Evolutionary conservation across 2,797 vertebrate species (phyloP), one percentile per base, ranked within the genome.

Genomic region (Mormyrops attenuatus): DNA sequence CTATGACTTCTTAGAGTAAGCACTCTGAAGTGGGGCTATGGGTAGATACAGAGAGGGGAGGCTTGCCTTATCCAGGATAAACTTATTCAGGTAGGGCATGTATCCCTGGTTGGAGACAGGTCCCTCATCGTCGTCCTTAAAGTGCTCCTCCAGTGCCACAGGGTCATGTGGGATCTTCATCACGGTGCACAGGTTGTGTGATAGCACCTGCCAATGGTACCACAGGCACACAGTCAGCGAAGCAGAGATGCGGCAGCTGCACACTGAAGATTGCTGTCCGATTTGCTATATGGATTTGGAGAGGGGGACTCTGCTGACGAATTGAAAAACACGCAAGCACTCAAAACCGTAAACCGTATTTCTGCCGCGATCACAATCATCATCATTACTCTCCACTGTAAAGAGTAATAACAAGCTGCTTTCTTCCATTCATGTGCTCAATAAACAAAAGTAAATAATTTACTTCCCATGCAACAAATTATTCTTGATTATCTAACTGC

Each of bases 71-170:
- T 99, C 99, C 95, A 99, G 95, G 93, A 99, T 99, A 95, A 98
- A 99, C 92, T 95, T 98, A 95, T 98, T 99, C 91, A 99, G 96
- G 93, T 99, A 99, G 0, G 98, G 98, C 99, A 99, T 99, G 95
- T 99, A 99, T 6, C 99, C 99, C 94, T 99, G 99, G 94, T 97
- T 99, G 91, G 99, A 99, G 89, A 99, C 99, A 0, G 99, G 99
- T 5, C 99, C 99, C 91, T 99, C 97, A 0, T 99, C 98, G 7
- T 99, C 98, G 0, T 99, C 98, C 92, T 97, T 97, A 1, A 99
- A 99, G 91, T 99, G 99, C 88, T 99, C 98, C 92, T 99, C 99
- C 93, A 99, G 95, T 5, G 99, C 97, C 90, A 99, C 97, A 0
- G 98, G 98, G 93, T 99, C 98, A 0, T 99, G 99, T 1, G 98